These are phyloP conservation scores for Paralichthys olivaceus DNA, from an alignment of 2,113 vertebrate species.

Conservation along the genomic window DNA sequence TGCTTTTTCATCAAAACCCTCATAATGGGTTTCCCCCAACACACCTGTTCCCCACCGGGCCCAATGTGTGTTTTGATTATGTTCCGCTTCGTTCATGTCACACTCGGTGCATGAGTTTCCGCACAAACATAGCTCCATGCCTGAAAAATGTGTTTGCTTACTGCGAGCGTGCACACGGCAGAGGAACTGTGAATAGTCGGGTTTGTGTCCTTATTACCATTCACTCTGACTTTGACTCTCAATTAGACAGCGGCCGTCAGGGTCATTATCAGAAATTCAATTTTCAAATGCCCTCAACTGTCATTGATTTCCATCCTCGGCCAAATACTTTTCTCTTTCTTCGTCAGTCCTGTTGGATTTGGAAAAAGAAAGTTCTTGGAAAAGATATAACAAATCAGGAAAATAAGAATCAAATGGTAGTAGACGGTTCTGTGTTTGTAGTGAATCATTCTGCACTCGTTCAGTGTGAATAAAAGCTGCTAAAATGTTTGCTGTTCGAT, in stretches of 20 bases:
- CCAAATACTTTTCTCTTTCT: slow-evolving; percentile 53
- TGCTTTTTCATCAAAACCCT: slow-evolving; percentile 68
- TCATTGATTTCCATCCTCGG: slow-evolving; percentile 73
- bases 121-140: slow-evolving; percentile 35
- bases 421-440: slow-evolving; percentile 1
- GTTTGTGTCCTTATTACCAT: slow-evolving; percentile 64
- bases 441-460: slow-evolving; percentile 17
- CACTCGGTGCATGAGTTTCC: slow-evolving; percentile 45
- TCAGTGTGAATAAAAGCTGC: slow-evolving; percentile 46
- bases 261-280: slow-evolving; percentile 76
- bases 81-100: slow-evolving; percentile 59
- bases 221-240: slow-evolving; percentile 71
- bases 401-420: slow-evolving; percentile 32
- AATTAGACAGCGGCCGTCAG: slow-evolving; percentile 68
- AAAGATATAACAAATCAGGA: neutral
- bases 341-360: slow-evolving; percentile 45
- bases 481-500: slow-evolving; percentile 47
- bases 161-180: slow-evolving; percentile 15
- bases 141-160: slow-evolving; percentile 52
- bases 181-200: slow-evolving; percentile 58
- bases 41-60: slow-evolving; percentile 72
- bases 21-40: slow-evolving; percentile 66
- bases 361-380: neutral
- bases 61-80: slow-evolving; percentile 68
- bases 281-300: slow-evolving; percentile 72